A percentile compares a stretch with the other conserved stretches of the same genome.
phyloP scores from a whole-genome alignment of 1,140 invertebrate species.

The Coelopa frigida region DNA sequence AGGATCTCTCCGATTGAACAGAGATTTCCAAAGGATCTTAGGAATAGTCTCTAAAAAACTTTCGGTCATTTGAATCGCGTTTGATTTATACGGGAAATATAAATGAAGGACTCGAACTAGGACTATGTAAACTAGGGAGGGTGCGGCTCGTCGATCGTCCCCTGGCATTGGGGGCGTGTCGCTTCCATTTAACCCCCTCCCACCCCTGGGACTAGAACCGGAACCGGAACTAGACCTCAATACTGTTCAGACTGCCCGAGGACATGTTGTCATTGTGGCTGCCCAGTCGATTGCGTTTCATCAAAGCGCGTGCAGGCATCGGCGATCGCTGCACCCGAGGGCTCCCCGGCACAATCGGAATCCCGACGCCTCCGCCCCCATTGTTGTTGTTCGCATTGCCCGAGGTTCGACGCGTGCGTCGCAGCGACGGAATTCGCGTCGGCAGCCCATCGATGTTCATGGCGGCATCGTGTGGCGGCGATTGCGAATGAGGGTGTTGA shows the following conservation, averaged over 20 bases:
- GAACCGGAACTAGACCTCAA: conserved; percentile 43
- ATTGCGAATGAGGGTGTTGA: background rate
- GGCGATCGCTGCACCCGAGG: conserved; percentile 41
- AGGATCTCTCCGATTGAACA: too few species aligned
- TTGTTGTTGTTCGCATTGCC: conserved; percentile 20
- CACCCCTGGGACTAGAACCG: too few species aligned
- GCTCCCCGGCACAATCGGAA: conserved; percentile 39
- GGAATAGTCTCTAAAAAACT: too few species aligned
- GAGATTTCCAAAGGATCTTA: too few species aligned
- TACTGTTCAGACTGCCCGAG: conserved; percentile 44
- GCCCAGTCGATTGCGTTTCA: conserved; percentile 38
- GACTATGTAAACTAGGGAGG: too few species aligned
- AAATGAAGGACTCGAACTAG: too few species aligned
- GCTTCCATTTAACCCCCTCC: too few species aligned
- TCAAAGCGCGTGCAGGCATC: conserved; percentile 35
- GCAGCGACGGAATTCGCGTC: conserved; percentile 34
- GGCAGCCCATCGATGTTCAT: conserved; percentile 20
- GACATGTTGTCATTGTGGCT: conserved; percentile 44
- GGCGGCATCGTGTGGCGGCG: conserved; percentile 1
- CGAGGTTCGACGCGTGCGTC: conserved; percentile 31
- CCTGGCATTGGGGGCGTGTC: too few species aligned
- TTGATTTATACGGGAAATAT: too few species aligned
- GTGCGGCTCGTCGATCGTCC: too few species aligned
- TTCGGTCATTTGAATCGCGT: too few species aligned
- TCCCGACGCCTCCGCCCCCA: conserved; percentile 25